These are phyloP conservation scores for Rhodinocichla rosea DNA, from an alignment of 2,113 vertebrate genomes.

Conservation along the genomic window DNA sequence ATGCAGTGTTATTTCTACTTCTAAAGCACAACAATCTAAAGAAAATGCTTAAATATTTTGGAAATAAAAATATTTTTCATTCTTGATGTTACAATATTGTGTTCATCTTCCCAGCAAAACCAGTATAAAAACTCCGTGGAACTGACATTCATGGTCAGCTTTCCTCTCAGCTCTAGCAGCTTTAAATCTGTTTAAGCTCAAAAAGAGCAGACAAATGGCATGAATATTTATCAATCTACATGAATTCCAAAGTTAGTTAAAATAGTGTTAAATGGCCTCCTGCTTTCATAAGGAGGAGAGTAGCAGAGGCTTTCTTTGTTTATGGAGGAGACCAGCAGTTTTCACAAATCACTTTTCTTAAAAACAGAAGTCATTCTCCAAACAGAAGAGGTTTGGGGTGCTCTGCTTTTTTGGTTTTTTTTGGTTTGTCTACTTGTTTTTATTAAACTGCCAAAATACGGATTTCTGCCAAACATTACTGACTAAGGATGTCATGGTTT, in stretches of 20 bases:
- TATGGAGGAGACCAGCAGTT: background rate
- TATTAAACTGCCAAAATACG: background rate
- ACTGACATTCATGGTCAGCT: background rate
- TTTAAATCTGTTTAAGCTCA: background rate
- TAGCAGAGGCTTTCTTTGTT: background rate
- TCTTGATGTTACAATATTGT: background rate
- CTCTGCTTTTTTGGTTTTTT: background rate
- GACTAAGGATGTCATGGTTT: background rate
- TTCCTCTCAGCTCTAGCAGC: background rate
- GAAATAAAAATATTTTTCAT: background rate
- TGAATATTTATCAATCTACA: background rate
- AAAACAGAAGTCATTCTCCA: background rate
- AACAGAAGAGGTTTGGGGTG: background rate
- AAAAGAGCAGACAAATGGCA: background rate
- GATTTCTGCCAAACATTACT: background rate
- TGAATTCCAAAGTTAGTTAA: background rate
- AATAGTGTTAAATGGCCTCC: background rate
- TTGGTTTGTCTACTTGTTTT: background rate
- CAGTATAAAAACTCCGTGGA: background rate
- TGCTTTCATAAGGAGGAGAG: background rate
- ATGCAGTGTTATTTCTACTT: background rate
- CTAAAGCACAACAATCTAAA: background rate
- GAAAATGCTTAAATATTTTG: background rate
- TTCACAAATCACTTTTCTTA: background rate
- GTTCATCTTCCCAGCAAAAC: background rate